Evolutionary conservation across 2,113 vertebrate species (phyloP).

Genomic region (Meles meles): DNA sequence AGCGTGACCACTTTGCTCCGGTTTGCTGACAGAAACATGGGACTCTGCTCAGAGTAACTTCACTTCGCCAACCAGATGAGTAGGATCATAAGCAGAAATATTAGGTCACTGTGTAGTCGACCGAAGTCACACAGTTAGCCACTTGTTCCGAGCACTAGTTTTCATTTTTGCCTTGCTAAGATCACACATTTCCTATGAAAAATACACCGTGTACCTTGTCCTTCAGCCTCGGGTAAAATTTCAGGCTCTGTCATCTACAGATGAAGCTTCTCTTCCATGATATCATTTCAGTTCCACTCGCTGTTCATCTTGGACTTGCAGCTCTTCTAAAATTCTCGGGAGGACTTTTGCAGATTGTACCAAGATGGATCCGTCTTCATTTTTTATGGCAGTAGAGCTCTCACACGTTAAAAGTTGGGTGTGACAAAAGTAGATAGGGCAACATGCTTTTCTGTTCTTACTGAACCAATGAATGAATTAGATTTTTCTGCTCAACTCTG

Average conservation of each 20-base stretch:
- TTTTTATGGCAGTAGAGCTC: constrained; percentile 35
- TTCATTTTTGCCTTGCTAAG: constrained; percentile 42
- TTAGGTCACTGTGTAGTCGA: neutral
- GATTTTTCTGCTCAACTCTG: neutral
- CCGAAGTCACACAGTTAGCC: constrained; percentile 36
- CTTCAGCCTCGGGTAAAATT: constrained; percentile 54
- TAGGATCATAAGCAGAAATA: neutral
- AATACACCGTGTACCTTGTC: neutral
- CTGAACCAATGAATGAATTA: neutral
- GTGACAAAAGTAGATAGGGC: constrained; percentile 5
- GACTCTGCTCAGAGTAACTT: neutral
- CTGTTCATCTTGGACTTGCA: constrained; percentile 46
- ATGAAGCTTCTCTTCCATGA: constrained; percentile 38
- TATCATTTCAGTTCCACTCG: constrained; percentile 25
- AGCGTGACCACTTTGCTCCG: neutral
- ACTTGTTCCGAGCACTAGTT: constrained; percentile 2
- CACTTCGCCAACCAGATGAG: constrained; percentile 39
- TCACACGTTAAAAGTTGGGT: neutral
- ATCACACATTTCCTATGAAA: constrained; percentile 10
- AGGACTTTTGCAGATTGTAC: constrained; percentile 45
- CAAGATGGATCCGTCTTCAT: constrained; percentile 43
- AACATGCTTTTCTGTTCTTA: neutral
- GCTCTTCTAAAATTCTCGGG: constrained; percentile 55
- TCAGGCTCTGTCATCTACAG: neutral
- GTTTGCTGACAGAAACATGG: neutral